A percentile compares a stretch with the other conserved stretches of the same genome.
Evolutionary conservation across 2,888 invertebrate genomes (phyloP).

Genomic region (Smittia aterrima): DNA sequence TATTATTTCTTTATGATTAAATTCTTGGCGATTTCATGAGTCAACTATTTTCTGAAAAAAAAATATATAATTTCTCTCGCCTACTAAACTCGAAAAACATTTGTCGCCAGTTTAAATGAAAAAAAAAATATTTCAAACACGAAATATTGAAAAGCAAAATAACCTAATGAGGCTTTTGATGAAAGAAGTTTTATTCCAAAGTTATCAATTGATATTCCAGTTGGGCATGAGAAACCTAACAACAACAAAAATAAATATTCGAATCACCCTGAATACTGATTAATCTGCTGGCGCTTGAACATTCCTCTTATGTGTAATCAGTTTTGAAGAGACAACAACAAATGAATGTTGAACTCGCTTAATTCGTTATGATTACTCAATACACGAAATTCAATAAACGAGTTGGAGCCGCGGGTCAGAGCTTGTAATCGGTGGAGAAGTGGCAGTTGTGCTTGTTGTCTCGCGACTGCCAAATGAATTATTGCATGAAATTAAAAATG

Average conservation of each 20-base stretch:
- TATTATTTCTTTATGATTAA: no score
- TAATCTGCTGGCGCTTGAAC: not conserved
- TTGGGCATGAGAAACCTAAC: not conserved
- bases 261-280: constrained; percentile 17
- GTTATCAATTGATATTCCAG: not conserved
- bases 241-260: not conserved
- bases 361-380: not conserved
- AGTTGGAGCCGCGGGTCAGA: not conserved
- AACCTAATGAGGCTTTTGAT: not conserved
- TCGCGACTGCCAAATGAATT: not conserved
- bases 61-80: no score
- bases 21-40: no score
- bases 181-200: not conserved
- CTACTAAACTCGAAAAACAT: no score
- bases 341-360: not conserved
- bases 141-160: not conserved
- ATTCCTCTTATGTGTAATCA: not conserved
- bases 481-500: not conserved
- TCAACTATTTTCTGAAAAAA: no score
- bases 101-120: not conserved
- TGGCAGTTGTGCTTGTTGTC: not conserved
- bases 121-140: not conserved
- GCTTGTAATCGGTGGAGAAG: not conserved
- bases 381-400: not conserved
- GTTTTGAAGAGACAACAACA: not conserved